Percentiles rank a stretch among this genome's conserved stretches.
Conservation (phyloP, 2,113 vertebrate species). For the Anas platyrhynchos region DNA sequence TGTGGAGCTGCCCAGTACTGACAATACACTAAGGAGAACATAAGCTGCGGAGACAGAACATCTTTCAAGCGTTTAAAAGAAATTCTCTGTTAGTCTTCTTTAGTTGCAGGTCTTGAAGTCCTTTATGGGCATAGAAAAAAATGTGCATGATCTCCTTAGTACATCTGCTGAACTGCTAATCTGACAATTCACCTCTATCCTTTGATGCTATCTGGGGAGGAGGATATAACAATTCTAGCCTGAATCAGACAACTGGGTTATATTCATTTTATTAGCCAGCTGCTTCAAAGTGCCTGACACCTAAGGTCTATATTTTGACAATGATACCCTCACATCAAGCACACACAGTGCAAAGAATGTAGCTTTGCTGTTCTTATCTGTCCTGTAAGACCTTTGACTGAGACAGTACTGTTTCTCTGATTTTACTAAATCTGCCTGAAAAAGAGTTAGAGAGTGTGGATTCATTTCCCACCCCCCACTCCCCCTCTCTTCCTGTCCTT, state of each 20-base stretch:
- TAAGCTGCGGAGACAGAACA: background rate
- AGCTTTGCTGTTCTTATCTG: background rate
- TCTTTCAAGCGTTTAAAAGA: background rate
- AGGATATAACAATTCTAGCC: background rate
- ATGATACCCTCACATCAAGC: background rate
- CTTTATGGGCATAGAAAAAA: background rate
- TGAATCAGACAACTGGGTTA: background rate
- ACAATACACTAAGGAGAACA: background rate
- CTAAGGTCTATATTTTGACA: background rate
- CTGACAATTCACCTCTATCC: background rate
- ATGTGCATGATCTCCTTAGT: background rate
- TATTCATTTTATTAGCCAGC: background rate
- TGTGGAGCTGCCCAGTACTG: background rate
- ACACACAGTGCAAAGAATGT: background rate
- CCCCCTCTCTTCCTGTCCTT: background rate
- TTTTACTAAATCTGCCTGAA: background rate
- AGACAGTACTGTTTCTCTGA: background rate
- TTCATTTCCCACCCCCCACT: background rate
- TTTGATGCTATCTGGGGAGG: background rate
- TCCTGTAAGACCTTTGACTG: background rate
- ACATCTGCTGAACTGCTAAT: background rate
- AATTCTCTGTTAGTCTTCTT: background rate
- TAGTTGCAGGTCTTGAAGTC: background rate
- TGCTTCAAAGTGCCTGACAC: background rate
- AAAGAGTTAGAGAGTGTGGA: background rate